These are phyloP conservation scores for Drosophila testacea DNA, from an alignment of 2,888 invertebrate genomes.

Conservation along the genomic window DNA sequence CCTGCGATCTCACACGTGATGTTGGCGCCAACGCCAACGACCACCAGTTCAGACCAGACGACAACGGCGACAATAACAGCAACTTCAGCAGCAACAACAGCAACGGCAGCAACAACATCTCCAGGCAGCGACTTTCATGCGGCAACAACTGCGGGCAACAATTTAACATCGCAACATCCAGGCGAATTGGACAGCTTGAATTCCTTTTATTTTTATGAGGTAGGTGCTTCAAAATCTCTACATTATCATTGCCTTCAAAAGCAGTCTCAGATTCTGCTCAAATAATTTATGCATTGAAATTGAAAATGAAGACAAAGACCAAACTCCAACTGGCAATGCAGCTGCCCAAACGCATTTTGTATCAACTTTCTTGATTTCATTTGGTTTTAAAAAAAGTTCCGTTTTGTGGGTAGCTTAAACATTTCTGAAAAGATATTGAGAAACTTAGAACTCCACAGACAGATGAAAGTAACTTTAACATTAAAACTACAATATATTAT, in stretches of 20 bases:
- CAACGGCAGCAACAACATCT: constrained; percentile 38
- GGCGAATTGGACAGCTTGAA: constrained; percentile 81
- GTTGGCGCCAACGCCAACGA: constrained; percentile 77
- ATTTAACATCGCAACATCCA: constrained; percentile 51
- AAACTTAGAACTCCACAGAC: not conserved
- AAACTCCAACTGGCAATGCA: constrained; percentile 25
- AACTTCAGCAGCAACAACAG: constrained; percentile 50
- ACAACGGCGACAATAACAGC: constrained; percentile 61
- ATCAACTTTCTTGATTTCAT: constrained; percentile 28
- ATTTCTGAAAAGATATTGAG: not conserved
- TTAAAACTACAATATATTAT: not conserved
- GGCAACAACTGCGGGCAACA: constrained; percentile 43
- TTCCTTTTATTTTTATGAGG: constrained; percentile 85
- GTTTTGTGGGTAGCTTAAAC: not conserved
- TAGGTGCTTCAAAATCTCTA: constrained; percentile 39
- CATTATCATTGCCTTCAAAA: constrained; percentile 10
- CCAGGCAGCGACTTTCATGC: constrained; percentile 51
- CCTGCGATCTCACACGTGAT: constrained; percentile 82
- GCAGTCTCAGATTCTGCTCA: constrained; percentile 24
- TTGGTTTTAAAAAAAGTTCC: constrained; percentile 19
- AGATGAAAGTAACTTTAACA: not conserved
- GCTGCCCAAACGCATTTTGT: constrained; percentile 33
- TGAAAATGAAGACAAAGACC: not conserved
- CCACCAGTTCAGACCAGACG: constrained; percentile 47
- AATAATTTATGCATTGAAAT: constrained; percentile 61